Base-by-base conservation (phyloP, 1,140 invertebrate genomes). In the Psilanteris sp. region DNA sequence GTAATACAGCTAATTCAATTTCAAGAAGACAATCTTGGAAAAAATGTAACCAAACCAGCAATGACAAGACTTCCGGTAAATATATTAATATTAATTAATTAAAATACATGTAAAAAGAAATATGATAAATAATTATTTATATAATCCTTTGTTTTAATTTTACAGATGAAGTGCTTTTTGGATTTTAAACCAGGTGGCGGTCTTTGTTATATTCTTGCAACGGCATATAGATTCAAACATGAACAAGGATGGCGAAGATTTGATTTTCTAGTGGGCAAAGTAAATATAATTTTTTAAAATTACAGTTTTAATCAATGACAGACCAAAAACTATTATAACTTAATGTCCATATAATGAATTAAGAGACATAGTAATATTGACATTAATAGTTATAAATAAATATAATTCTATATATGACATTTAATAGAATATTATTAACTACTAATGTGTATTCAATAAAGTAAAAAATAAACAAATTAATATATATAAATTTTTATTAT, bases 181-280 rank as follows among this genome's bases (percentile, higher is more conserved):
- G 97, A 98, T 89, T 97, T 98, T 85, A 98, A 98, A 89, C 92
- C 96, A 48, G 94, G 95, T 41, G 97, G 97, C 29, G 93, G 94
- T 4, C 89, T 98, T 11, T 98, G 96, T 90, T 95, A 97, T 70
- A 96, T 98, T 83, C 91, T 99, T 75, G 93, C 94, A 77, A 94
- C 96, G 66, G 96, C 97, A 80, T 98, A 95, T 90, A 96, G 95
- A 82, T 98, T 97, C 89, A 97, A 97, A 87, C 94, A 93, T 86
- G 97, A 98, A 85, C 96, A 98, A 90, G 95, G 96, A 87, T 98
- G 96, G 94, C 91, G 95, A 79, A 92, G 95, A 88, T 96, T 96
- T 85, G 96, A 97, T 90, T 94, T 97, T 87, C 94, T 94, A 85
- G 93, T 94, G 85, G 93, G 93, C 88, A 93, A 94, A 90, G 92